Base-by-base conservation (phyloP, 2,888 invertebrate genomes). In the Hyppa rectilinea region DNA sequence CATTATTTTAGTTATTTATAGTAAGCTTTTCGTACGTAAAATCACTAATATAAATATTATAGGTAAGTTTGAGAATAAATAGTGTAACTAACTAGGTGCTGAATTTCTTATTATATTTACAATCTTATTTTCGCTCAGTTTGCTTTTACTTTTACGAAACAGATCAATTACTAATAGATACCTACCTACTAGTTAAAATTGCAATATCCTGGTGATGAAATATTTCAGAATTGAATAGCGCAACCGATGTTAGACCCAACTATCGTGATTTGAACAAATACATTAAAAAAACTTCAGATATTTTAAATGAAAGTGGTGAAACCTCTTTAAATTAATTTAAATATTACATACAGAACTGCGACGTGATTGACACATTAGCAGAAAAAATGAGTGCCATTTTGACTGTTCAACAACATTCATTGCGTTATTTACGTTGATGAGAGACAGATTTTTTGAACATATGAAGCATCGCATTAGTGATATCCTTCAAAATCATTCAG, bases 1-100 rank as follows among this genome's bases (percentile, higher is more conserved):
- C 36, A 61, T 65, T 79, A 61, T 52, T 58, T 73, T 45, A 61
- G 23, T n/a, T 36, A 77, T 56, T 50, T 29, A 34, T 56, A 45
- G 20, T 47, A 58, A 38, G 10, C 20, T 23, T 34, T 71, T 58
- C 38, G 12, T 23, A 34, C 36, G 47, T 40, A 38, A 26, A n/a
- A 31, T 29, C 31, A 43, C 4, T 29, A 55, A 40, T 43, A 47
- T 53, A 64, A 75, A 65, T 59, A 55, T 60, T 65, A 38, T 65
- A 38, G 10, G 20, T 55, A 38, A 12, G 20, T 55, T 50, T 14
- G 2, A 49, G 23, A 45, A 52, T 23, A 20, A 43, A 63, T 62
- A 40, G 23, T 45, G 45, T 29, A 10, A 68, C 34, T 40, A 38
- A 68, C 34, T 40, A 38, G 49, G 56, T 38, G 29, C 20, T 50